Conservation (phyloP, 2,797 vertebrate species). For the Chlorospingus flavigularis region DNA sequence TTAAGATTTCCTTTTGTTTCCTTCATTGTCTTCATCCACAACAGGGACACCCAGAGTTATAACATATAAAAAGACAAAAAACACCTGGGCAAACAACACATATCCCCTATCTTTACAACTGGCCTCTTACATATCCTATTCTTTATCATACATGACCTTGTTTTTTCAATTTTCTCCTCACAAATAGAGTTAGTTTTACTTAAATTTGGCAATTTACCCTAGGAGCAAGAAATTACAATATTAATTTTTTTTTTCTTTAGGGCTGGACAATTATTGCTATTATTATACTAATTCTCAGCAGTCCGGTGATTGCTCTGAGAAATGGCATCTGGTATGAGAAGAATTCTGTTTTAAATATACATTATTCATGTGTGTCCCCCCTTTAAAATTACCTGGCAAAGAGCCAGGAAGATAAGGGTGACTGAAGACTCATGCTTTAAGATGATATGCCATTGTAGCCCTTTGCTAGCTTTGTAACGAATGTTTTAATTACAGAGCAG, state of each 20-base stretch:
- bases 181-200: not conserved
- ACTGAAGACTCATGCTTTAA: not conserved
- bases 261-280: not conserved
- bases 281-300: not conserved
- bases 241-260: not conserved
- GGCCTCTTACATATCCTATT: not conserved
- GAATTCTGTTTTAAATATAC: not conserved
- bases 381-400: not conserved
- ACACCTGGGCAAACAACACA: not conserved
- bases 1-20: not conserved
- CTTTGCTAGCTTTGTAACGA: not conserved
- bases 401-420: not conserved
- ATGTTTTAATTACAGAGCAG: constrained; percentile 28
- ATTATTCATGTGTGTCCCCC: not conserved
- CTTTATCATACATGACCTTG: not conserved
- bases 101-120: not conserved
- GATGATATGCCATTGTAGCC: not conserved
- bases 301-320: not conserved
- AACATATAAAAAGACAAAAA: not conserved
- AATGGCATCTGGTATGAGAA: not conserved
- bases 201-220: not conserved
- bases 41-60: not conserved
- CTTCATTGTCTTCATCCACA: not conserved
- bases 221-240: not conserved
- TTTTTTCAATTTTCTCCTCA: not conserved